phyloP scores from a whole-genome alignment of 2,113 vertebrate genomes.

The Apodemus speciosus region DNA sequence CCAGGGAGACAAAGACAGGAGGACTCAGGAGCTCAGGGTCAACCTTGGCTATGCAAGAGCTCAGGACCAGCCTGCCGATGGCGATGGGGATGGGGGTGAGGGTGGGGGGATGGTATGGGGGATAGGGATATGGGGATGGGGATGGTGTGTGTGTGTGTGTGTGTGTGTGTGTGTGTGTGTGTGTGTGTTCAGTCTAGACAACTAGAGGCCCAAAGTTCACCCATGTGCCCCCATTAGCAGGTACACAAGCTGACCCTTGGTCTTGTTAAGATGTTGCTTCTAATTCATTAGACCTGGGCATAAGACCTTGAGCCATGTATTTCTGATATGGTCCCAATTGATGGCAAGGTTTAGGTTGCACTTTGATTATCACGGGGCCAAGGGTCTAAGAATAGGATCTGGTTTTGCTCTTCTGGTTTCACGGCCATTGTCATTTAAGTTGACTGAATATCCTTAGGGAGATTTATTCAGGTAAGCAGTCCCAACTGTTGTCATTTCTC shows the following conservation, averaged over 20 bases:
- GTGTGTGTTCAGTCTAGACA: background rate
- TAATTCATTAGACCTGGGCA: background rate
- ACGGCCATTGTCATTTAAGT: background rate
- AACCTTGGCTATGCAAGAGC: background rate
- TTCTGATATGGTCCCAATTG: background rate
- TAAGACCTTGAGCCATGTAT: background rate
- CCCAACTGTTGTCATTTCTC: background rate
- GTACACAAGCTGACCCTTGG: background rate
- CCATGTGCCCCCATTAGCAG: background rate
- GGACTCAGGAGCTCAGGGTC: background rate
- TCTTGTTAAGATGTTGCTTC: constrained; percentile 22
- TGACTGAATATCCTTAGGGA: background rate
- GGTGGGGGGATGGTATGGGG: too few species aligned
- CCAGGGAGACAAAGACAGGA: background rate
- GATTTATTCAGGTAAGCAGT: background rate
- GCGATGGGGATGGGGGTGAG: background rate
- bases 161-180: too few species aligned
- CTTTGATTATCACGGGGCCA: background rate
- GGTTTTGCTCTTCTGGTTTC: constrained; percentile 41
- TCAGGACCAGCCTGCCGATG: background rate
- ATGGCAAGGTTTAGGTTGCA: background rate
- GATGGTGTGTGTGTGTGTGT: background rate
- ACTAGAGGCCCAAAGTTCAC: background rate
- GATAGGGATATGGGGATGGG: background rate
- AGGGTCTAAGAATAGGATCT: background rate